A percentile compares a stretch with the other conserved stretches of the same genome.
Evolutionary conservation across 2,113 vertebrate genomes (phyloP).

Genomic region (Stictonetta naevosa): DNA sequence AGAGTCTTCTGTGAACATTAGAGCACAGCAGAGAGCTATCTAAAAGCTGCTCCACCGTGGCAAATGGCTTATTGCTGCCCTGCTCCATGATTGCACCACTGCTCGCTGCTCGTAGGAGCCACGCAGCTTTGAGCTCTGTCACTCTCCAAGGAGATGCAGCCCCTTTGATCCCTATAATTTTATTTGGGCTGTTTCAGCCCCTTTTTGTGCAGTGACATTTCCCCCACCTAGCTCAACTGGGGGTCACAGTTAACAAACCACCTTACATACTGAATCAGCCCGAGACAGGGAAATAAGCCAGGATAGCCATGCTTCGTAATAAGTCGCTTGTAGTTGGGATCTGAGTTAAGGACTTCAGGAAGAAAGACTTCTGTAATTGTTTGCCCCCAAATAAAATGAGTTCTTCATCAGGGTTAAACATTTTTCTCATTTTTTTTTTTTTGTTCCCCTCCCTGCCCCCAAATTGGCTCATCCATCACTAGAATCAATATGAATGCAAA

Average conservation of each 20-base stretch:
- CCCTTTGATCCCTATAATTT: fast-evolving
- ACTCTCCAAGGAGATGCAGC: neutral
- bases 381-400: neutral
- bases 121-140: neutral
- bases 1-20: neutral
- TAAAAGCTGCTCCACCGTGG: neutral
- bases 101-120: neutral
- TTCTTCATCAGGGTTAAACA: conserved; percentile 47
- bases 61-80: neutral
- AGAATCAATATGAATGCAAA: conserved; percentile 75
- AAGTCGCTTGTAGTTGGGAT: neutral
- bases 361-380: neutral
- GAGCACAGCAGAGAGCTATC: neutral
- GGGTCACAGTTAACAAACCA: neutral
- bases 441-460: conserved; percentile 26
- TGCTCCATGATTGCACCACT: neutral
- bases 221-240: neutral
- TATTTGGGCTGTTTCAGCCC: neutral
- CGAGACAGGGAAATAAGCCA: neutral
- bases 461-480: conserved; percentile 65
- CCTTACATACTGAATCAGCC: neutral
- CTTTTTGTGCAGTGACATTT: neutral
- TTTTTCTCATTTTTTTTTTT: conserved; percentile 53
- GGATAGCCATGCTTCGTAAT: neutral
- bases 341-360: neutral